Base-by-base conservation (phyloP, 1,140 invertebrate genomes). In the Triops cancriformis region DNA sequence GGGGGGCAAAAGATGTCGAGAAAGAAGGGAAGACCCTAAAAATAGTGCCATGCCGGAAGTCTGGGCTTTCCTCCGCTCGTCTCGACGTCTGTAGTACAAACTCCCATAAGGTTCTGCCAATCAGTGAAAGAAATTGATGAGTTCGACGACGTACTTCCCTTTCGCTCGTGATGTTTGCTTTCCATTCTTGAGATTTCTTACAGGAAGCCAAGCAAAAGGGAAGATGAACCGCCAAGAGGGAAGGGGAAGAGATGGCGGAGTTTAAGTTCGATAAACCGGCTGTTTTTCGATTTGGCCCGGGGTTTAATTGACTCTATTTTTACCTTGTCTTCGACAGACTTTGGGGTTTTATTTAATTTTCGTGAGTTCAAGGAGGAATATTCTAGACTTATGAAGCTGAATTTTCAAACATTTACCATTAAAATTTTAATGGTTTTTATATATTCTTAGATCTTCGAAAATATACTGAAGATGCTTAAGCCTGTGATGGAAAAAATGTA, bases 81-180 rank as follows among this genome's bases (percentile, higher is more conserved):
- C 51, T 37, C 51, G 51, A 64, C 51, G 51, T 64, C 51, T 64
- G 23, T 37, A 64, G 51, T 64, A 23, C 51, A 64, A 64, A 37
- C 31, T 37, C 51, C 43, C 51, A 64, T 64, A 64, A 23, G 51
- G 51, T 64, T 64, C 51, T 64, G 51, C 51, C 51, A 64, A 64
- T 64, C 51, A 64, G 18, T 23, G 51, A n/a, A 37, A 64, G 51
- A 64, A n/a, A 64, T 64, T 64, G 51, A 64, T 64, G 51, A 64
- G 51, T 64, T 64, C 51, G 51, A 64, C 51, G 51, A 64, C 51
- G 51, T 64, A 64, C 23, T 64, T 64, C 51, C 51, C 18, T 64
- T 64, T 64, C 14, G 14, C 14, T 64, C 31, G 31, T 37, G 31
- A 64, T 64, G 51, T 64, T 64, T 64, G 51, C 51, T 23, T 37